These are phyloP conservation scores for Prunella strophiata DNA, from an alignment of 2,797 vertebrate species.

Conservation along the genomic window DNA sequence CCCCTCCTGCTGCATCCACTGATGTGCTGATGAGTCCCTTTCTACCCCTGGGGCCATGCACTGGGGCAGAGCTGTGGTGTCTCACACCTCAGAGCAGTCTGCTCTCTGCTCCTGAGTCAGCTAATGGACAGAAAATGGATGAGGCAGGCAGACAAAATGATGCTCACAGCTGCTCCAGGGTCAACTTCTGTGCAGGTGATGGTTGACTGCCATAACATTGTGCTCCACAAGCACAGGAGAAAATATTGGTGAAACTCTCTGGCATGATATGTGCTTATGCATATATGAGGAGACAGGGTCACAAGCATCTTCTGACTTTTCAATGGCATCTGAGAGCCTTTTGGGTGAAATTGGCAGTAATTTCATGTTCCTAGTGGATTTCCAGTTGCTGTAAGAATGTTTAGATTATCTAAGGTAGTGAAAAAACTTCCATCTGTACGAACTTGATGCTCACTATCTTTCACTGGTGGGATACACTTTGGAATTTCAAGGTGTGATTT, in stretches of 20 bases:
- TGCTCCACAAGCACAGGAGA: background rate
- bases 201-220: background rate
- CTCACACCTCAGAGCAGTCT: background rate
- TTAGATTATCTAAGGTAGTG: background rate
- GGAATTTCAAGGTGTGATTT: conserved; percentile 52
- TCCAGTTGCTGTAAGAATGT: background rate
- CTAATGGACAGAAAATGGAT: background rate
- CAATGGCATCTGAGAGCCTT: background rate
- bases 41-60: no score
- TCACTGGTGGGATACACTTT: background rate
- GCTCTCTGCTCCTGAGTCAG: background rate
- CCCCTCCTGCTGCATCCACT: background rate
- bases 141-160: fast-evolving
- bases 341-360: background rate
- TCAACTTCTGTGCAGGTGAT: background rate
- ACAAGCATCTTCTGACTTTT: background rate
- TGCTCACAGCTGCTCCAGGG: background rate
- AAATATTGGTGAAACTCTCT: background rate
- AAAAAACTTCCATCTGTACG: background rate
- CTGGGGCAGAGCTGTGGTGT: background rate
- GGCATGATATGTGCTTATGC: fast-evolving
- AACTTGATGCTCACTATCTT: background rate
- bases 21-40: background rate
- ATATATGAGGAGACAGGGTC: background rate
- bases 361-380: background rate